A percentile compares a stretch with the other conserved stretches of the same genome.
These are phyloP conservation scores for Geopemphigus sp. DNA, from an alignment of 1,140 invertebrate genomes.

Conservation along the genomic window DNA sequence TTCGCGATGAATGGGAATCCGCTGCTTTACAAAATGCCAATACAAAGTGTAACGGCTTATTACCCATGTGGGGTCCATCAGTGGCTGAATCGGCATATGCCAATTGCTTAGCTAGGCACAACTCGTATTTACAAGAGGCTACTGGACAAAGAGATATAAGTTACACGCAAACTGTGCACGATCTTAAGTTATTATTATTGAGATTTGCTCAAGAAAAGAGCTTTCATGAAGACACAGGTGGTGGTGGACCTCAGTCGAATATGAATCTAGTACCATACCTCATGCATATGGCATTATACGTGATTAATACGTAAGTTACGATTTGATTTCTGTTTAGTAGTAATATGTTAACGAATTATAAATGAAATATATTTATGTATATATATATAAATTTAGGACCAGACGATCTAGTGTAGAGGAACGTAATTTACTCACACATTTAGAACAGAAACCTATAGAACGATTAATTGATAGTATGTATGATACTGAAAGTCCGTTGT, in stretches of 20 bases:
- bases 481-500: constrained; percentile 86
- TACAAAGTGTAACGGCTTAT: constrained; percentile 92
- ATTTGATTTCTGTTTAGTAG: neutral
- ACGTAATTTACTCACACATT: constrained; percentile 67
- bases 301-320: constrained; percentile 81
- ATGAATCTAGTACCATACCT: constrained; percentile 95
- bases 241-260: constrained; percentile 94
- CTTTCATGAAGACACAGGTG: constrained; percentile 95
- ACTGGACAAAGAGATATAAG: constrained; percentile 84
- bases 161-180: constrained; percentile 85
- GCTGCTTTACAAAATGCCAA: constrained; percentile 97
- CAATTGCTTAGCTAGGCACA: constrained; percentile 85
- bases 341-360: neutral
- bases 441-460: constrained; percentile 62
- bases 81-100: constrained; percentile 94
- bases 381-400: constrained; percentile 63
- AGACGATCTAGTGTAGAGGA: constrained; percentile 72
- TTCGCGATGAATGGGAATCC: constrained; percentile 95
- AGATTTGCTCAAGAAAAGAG: constrained; percentile 91
- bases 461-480: constrained; percentile 77
- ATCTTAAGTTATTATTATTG: constrained; percentile 86
- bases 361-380: neutral
- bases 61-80: constrained; percentile 94
- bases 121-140: constrained; percentile 80
- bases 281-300: constrained; percentile 91